These are phyloP conservation scores for Drosophila takahashii DNA, from an alignment of 1,140 invertebrate genomes.

Conservation along the genomic window DNA sequence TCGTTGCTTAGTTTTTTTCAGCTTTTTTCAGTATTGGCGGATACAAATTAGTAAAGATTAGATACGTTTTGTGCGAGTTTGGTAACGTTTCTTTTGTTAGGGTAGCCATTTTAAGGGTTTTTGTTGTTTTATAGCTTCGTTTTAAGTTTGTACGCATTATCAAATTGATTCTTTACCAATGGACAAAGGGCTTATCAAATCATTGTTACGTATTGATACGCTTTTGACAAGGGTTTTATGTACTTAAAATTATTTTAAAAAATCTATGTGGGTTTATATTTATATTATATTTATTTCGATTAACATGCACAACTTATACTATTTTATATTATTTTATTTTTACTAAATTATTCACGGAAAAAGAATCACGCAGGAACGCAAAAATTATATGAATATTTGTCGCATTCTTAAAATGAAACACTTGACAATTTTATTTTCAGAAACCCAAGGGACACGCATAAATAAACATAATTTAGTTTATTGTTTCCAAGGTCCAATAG, in stretches of 20 bases:
- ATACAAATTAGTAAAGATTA: constrained; percentile 58
- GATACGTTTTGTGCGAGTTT: constrained; percentile 28
- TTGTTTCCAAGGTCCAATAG: background rate
- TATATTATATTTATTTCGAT: no score
- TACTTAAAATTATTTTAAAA: background rate
- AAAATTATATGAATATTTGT: no score
- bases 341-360: no score
- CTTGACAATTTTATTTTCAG: no score
- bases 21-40: constrained; percentile 10
- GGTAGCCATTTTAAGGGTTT: constrained; percentile 24
- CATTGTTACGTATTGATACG: constrained; percentile 6
- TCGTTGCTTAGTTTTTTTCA: constrained; percentile 17
- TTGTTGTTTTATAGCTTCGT: background rate
- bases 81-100: constrained; percentile 55
- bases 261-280: background rate
- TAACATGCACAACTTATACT: no score
- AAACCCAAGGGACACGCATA: no score
- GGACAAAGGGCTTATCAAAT: constrained; percentile 40
- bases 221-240: background rate
- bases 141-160: background rate
- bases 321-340: no score
- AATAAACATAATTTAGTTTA: no score
- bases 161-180: background rate
- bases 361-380: no score
- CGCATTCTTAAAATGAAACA: no score